phyloP scores from a whole-genome alignment of 2,888 invertebrate species.

The Entomobrya multifasciata region DNA sequence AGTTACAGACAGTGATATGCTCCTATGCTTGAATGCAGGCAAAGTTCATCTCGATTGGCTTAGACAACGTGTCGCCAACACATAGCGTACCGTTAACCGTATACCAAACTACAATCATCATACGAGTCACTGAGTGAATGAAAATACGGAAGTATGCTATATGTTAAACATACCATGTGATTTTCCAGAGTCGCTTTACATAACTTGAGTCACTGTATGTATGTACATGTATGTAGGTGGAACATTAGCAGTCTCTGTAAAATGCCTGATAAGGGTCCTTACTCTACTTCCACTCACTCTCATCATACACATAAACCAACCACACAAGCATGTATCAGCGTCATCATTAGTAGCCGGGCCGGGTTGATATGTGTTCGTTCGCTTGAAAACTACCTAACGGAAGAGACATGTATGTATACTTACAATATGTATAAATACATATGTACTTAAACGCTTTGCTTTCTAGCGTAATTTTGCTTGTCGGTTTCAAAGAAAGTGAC shows the following conservation, averaged over 20 bases:
- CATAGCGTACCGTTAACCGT: too few species aligned
- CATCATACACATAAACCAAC: background rate
- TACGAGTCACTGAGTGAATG: constrained; percentile 13
- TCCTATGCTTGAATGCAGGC: too few species aligned
- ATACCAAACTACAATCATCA: constrained; percentile 28
- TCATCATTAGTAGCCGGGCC: background rate
- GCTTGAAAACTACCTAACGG: background rate
- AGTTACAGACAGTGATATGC: too few species aligned
- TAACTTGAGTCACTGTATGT: too few species aligned
- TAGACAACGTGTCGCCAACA: too few species aligned
- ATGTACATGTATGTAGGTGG: too few species aligned
- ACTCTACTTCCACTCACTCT: background rate
- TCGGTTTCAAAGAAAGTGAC: too few species aligned
- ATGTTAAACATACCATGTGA: constrained; percentile 24
- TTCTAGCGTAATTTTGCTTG: too few species aligned
- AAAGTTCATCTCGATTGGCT: too few species aligned
- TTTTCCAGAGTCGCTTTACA: constrained; percentile 58
- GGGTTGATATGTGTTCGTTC: background rate
- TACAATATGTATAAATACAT: constrained; percentile 26
- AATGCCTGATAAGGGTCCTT: constrained; percentile 51
- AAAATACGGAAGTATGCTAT: background rate
- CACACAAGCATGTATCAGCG: background rate
- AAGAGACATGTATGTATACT: background rate
- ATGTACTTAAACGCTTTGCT: background rate
- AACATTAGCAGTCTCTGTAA: constrained; percentile 38